Percentiles rank a stretch among this genome's conserved stretches.
Evolutionary conservation across 2,113 vertebrate genomes (phyloP).

Genomic region (Sapajus apella): DNA sequence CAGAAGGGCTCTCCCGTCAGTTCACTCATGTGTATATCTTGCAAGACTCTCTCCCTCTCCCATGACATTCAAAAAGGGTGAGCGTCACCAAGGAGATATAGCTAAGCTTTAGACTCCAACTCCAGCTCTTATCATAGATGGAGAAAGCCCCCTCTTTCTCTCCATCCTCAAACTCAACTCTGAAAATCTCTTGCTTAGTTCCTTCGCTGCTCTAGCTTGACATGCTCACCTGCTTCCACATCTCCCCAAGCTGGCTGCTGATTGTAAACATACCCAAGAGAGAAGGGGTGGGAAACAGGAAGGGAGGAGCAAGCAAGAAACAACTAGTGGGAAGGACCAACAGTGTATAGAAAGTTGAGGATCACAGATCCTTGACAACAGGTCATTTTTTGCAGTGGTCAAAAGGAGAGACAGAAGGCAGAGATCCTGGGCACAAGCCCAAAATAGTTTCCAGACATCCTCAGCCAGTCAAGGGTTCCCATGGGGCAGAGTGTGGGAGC

Average conservation of each 20-base stretch:
- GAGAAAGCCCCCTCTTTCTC: neutral
- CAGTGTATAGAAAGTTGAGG: neutral
- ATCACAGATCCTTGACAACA: neutral
- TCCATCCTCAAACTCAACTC: neutral
- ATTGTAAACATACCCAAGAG: neutral
- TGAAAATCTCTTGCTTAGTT: neutral
- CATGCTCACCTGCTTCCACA: neutral
- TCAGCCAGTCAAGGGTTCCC: constrained; percentile 57
- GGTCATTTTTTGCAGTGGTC: constrained; percentile 33
- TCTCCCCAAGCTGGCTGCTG: neutral
- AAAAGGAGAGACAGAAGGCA: constrained; percentile 47
- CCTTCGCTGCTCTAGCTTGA: neutral
- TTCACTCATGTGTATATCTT: neutral
- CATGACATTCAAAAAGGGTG: neutral
- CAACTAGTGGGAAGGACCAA: neutral
- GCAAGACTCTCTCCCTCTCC: neutral
- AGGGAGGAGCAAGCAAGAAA: neutral
- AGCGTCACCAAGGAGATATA: neutral
- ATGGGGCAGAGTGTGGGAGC: constrained; percentile 35
- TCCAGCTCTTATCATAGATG: neutral
- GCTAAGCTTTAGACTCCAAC: neutral
- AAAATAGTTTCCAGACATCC: constrained; percentile 66
- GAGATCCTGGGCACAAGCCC: constrained; percentile 46
- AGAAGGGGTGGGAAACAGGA: neutral
- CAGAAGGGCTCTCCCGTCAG: neutral